Percentiles rank a stretch among this genome's conserved stretches.
phyloP scores from a whole-genome alignment of 2,888 invertebrate species.

The Lithophane semibrunnea region DNA sequence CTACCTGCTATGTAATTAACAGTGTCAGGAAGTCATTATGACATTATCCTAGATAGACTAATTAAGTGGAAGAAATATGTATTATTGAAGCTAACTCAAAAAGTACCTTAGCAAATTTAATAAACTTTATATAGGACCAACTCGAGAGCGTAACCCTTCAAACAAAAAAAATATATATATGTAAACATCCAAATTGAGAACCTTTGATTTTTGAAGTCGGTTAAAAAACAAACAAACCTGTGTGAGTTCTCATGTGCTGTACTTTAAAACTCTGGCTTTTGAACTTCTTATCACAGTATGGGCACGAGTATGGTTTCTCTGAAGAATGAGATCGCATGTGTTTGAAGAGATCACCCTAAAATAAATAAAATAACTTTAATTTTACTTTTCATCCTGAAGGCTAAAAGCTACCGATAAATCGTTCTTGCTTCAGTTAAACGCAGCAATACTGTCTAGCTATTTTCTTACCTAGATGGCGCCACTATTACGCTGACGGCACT shows the following conservation, averaged over 20 bases:
- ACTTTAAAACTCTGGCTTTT: slow-evolving; percentile 96
- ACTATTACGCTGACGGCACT: no score
- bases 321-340: slow-evolving; percentile 93
- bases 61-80: no score
- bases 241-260: slow-evolving; percentile 95
- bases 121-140: no score
- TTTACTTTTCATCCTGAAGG: not conserved
- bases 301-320: slow-evolving; percentile 96
- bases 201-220: no score
- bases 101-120: no score
- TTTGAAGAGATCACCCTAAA: slow-evolving; percentile 85
- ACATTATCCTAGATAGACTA: no score
- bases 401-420: not conserved
- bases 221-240: slow-evolving; percentile 85
- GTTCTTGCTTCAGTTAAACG: not conserved
- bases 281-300: slow-evolving; percentile 96
- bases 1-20: no score
- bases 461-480: not conserved
- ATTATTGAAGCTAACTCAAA: no score
- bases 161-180: no score
- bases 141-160: no score
- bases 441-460: not conserved
- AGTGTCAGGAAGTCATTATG: no score
- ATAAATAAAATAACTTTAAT: not conserved
- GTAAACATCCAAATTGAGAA: no score